Conservation (phyloP, 1,140 invertebrate genomes). For the Drosophila auraria region DNA sequence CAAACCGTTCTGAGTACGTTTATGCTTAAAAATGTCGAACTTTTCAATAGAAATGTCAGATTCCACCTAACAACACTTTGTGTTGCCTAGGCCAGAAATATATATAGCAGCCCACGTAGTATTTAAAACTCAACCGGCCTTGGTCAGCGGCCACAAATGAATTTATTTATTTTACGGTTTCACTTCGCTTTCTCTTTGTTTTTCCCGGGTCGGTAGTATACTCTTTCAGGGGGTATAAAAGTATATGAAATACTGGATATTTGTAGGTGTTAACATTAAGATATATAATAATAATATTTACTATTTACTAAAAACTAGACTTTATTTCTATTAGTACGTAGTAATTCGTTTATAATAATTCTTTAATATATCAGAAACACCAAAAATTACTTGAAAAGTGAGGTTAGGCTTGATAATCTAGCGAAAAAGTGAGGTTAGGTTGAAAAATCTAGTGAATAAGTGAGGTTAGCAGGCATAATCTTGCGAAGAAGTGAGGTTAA, state of each 20-base stretch:
- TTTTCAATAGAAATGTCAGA: too few relatives aligned
- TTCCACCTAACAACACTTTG: too few relatives aligned
- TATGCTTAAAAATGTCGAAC: too few relatives aligned
- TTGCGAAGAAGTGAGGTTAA: background rate
- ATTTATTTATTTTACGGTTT: slow-evolving; percentile 78
- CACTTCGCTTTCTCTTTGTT: slow-evolving; percentile 13
- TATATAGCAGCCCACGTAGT: too few relatives aligned
- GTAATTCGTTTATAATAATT: background rate
- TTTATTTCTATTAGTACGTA: background rate
- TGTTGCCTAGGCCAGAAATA: too few relatives aligned
- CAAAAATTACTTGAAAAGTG: background rate
- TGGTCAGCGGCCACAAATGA: slow-evolving; percentile 75
- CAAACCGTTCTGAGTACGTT: too few relatives aligned
- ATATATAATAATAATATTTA: background rate
- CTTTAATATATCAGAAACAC: background rate
- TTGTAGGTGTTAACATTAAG: too few relatives aligned
- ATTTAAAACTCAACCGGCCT: slow-evolving; percentile 75
- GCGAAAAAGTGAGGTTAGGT: background rate
- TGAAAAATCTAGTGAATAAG: background rate
- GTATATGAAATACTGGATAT: too few relatives aligned
- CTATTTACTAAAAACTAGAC: background rate
- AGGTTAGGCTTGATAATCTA: background rate
- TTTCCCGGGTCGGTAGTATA: background rate
- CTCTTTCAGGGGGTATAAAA: background rate
- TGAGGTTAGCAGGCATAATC: too few relatives aligned